Base-by-base conservation (phyloP, 2,888 invertebrate genomes). In the Cyrtodaria siliqua region DNA sequence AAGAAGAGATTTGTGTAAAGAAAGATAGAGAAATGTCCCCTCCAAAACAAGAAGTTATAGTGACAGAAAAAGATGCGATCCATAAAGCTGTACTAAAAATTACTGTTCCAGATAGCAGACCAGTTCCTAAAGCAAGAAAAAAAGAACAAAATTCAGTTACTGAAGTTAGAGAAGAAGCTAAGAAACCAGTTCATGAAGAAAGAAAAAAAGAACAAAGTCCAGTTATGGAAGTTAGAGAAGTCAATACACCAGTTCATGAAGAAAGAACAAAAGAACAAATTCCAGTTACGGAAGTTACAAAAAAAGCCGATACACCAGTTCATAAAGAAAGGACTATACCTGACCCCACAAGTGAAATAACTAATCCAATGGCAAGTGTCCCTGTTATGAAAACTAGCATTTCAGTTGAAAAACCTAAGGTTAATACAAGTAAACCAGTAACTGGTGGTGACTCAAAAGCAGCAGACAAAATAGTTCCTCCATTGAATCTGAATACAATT, bases 381-480 rank as follows among this genome's bases (percentile, higher is more conserved):
- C 52, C 70, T 12, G 47, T 56, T 16, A 24, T 60, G 24, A 72
- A 60, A 53, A 73, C 78, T 29, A 78, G 72, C 47, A 72, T 78
- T 16, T 60, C 49, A 26, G 78, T 78, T 47, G 69, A 72, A 52
- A 78, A 78, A 38, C 47, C 59, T 24, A 60, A 66, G 9, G 38
- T 24, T 24, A 47, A 38, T 38, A 23, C 29, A 16, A 52, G 55
- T 9, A n/a, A 24, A 23, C n/a, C 38, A 3, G 2, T 8, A 44
- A 24, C 18, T 23, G 23, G 27, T 56, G 44, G 40, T 16, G 20
- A 3, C 33, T 18, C 18, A 33, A 24, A 68, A 14, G 14, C 27
- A 27, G 55, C 20, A 23, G 18, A 52, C 20, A 20, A 27, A 16
- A 3, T 16, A 26, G 69, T 80, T 33, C 75, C 79, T n/a, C 63